Base-by-base conservation (phyloP, 2,113 vertebrate genomes). In the Suricata suricatta region DNA sequence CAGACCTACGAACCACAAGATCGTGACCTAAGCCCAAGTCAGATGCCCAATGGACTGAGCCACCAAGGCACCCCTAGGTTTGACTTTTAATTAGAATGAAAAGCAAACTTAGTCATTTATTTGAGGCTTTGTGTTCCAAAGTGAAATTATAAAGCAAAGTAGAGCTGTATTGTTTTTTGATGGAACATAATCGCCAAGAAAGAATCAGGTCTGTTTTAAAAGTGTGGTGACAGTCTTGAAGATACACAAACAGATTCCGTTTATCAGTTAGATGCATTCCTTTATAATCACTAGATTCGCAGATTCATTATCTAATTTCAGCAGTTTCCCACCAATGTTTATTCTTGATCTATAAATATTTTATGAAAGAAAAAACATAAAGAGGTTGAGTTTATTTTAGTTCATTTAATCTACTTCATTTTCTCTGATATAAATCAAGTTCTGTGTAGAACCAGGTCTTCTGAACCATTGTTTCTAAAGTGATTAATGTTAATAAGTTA, bases 281-380 rank as follows among this genome's bases (percentile, higher is more conserved):
- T 69, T 88, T 54, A 52, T 64, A 68, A 74, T 82, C 21, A 27
- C 3, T 35, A 85, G 60, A 47, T 63, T 63, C 63, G 52, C 14
- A 69, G 6, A 69, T 23, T 21, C 57, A 14, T 63, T 79, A 29
- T 23, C 21, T 92, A 29, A 93, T 25, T 69, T 79, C 69, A 96
- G 47, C 13, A 44, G 29, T 72, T 96, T 90, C 63, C 15, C 7
- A 44, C 33, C 25, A 76, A 11, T 77, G 17, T 88, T 93, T 95
- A 71, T 85, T 71, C 66, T 81, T 77, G n/a, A 60, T 71, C 63
- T 23, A 19, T 47, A 95, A 96, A 80, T 79, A 74, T 64, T 93
- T 93, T 93, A 21, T 90, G 66, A 92, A 94, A 88, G 29, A 81
- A 95, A 95, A 92, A 71, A 35, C 15, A n/a, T 54, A 38, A n/a